Evolutionary conservation across 2,888 invertebrate genomes (phyloP).

Genomic region (Xestobium rufovillosum): DNA sequence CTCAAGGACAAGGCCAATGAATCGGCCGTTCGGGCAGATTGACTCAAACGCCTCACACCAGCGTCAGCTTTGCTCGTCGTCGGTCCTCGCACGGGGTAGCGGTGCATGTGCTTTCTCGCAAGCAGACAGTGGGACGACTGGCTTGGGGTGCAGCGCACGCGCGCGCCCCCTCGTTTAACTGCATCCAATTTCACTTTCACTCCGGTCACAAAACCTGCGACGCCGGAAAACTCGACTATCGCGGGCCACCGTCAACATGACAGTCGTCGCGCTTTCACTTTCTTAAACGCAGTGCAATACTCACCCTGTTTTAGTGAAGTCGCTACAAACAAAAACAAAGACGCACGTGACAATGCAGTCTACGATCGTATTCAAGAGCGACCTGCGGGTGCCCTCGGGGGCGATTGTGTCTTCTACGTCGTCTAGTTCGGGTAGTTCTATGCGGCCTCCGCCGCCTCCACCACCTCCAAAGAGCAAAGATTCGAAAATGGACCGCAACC

Average conservation of each 20-base stretch:
- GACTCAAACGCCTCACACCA: constrained; percentile 18
- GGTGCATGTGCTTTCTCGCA: constrained; percentile 1
- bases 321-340: constrained; percentile 44
- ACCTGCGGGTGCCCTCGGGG: constrained; percentile 36
- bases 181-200: constrained; percentile 46
- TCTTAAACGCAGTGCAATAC: constrained; percentile 43
- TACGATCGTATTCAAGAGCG: constrained; percentile 42
- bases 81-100: constrained; percentile 11
- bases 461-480: constrained; percentile 37
- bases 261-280: constrained; percentile 13
- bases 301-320: constrained; percentile 48
- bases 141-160: constrained; percentile 51
- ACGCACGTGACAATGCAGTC: constrained; percentile 57
- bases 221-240: constrained; percentile 43
- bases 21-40: constrained; percentile 22
- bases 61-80: constrained; percentile 16
- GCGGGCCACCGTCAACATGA: constrained; percentile 37
- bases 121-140: constrained; percentile 12
- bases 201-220: constrained; percentile 33
- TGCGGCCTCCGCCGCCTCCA: constrained; percentile 48
- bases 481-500: constrained; percentile 37
- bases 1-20: constrained; percentile 52
- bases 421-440: constrained; percentile 28
- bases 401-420: constrained; percentile 39
- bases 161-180: constrained; percentile 40